Evolutionary conservation across 2,797 vertebrate genomes (phyloP).

Genomic region (Pipistrellus nathusii): DNA sequence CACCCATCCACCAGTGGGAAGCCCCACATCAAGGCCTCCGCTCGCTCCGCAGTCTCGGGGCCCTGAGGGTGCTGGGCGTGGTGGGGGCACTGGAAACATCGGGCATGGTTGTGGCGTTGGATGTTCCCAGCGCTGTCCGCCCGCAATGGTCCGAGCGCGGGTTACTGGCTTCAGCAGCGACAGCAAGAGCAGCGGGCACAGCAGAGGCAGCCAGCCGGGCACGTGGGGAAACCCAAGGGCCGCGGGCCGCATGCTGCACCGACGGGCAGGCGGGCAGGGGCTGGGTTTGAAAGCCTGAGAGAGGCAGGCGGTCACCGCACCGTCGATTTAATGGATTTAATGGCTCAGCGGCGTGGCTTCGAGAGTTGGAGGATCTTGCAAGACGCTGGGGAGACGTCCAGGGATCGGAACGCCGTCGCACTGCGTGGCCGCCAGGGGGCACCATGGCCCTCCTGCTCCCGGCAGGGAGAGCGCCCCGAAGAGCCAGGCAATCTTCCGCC

Average conservation of each 20-base stretch:
- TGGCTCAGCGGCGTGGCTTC: background rate
- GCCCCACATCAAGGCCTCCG: conserved; percentile 88
- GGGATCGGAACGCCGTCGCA: background rate
- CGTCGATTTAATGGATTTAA: background rate
- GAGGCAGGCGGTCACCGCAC: background rate
- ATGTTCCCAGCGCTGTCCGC: rapidly evolving
- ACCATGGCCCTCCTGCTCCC: background rate
- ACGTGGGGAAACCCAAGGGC: background rate
- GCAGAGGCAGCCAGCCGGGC: background rate
- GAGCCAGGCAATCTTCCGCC: background rate
- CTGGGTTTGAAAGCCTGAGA: background rate
- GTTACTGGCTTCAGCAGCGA: background rate
- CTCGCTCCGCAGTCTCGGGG: conserved; percentile 55
- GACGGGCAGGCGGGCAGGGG: background rate
- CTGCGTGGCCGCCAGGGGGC: conserved; percentile 7
- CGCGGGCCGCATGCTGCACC: background rate
- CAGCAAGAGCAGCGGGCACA: background rate
- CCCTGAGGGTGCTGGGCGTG: background rate
- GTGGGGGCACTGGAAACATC: background rate
- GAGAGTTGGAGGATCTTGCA: background rate
- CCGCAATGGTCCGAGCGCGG: background rate
- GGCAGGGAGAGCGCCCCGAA: background rate
- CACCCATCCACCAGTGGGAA: conserved; percentile 95
- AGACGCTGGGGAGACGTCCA: background rate
- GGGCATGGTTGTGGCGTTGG: background rate